Conservation (phyloP, 2,888 invertebrate genomes). For the Meiosimyza platycephala region DNA sequence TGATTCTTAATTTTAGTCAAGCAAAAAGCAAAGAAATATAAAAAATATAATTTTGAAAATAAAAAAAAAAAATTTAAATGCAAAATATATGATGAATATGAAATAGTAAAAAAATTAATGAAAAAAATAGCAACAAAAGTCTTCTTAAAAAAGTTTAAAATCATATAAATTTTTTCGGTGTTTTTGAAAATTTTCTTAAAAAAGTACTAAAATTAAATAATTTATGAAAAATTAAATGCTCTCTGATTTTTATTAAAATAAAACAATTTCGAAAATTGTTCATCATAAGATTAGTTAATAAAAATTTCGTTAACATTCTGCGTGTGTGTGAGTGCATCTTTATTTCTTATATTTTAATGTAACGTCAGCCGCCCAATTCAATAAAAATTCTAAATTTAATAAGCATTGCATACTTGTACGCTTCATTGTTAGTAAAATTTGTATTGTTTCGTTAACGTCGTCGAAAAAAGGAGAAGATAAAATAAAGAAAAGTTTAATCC, state of each 20-base stretch:
- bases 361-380: constrained; percentile 63
- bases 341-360: constrained; percentile 43
- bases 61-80: constrained; percentile 43
- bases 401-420: constrained; percentile 38
- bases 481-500: constrained; percentile 36
- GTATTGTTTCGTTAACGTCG: constrained; percentile 31
- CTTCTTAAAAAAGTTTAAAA: constrained; percentile 29
- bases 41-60: constrained; percentile 33
- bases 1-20: constrained; percentile 65
- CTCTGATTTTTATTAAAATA: background rate
- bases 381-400: constrained; percentile 32
- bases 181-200: constrained; percentile 21
- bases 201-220: constrained; percentile 27
- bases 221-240: no score
- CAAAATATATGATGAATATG: constrained; percentile 42
- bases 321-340: constrained; percentile 1
- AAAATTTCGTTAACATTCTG: background rate
- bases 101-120: constrained; percentile 41
- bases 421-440: constrained; percentile 34
- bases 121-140: constrained; percentile 40
- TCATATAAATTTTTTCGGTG: constrained; percentile 34
- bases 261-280: constrained; percentile 5
- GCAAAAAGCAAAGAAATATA: constrained; percentile 37
- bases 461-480: constrained; percentile 25
- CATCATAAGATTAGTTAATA: background rate